Evolutionary conservation across 2,797 vertebrate genomes (phyloP).

Genomic region (Tokudaia muenninki): DNA sequence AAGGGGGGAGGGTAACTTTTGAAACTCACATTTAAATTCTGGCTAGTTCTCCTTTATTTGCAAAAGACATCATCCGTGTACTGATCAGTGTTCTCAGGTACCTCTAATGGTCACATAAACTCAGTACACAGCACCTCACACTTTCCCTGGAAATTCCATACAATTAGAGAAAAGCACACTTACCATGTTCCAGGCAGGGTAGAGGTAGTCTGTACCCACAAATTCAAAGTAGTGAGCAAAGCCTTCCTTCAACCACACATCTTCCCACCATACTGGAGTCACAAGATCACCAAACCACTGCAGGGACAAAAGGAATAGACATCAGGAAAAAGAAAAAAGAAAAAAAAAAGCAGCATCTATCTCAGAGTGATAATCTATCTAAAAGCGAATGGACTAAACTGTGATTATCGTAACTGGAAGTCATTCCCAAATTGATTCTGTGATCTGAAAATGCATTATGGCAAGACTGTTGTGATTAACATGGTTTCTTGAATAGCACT

Average conservation of each 20-base stretch:
- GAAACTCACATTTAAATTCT: slow-evolving; percentile 76
- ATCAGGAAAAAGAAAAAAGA: neutral
- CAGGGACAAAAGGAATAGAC: slow-evolving; percentile 74
- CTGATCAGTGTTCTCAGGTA: slow-evolving; percentile 70
- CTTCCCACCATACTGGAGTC: slow-evolving; percentile 99
- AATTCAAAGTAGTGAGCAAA: slow-evolving; percentile 99
- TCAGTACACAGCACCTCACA: slow-evolving; percentile 38
- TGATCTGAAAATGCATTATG: slow-evolving; percentile 23
- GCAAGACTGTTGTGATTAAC: slow-evolving; percentile 11
- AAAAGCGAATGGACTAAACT: slow-evolving; percentile 27
- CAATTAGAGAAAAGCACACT: slow-evolving; percentile 77
- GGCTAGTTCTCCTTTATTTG: slow-evolving; percentile 75
- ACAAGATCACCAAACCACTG: slow-evolving; percentile 99
- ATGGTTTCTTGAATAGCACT: neutral
- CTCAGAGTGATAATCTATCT: slow-evolving; percentile 56
- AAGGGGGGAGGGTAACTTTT: slow-evolving; percentile 63
- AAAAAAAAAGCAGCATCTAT: neutral
- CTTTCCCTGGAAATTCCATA: slow-evolving; percentile 26
- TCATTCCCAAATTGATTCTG: slow-evolving; percentile 19
- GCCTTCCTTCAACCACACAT: slow-evolving; percentile 98
- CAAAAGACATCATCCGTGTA: slow-evolving; percentile 71
- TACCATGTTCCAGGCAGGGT: slow-evolving; percentile 99
- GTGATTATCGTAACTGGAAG: slow-evolving; percentile 29
- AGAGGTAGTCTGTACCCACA: slow-evolving; percentile 97
- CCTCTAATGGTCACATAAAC: slow-evolving; percentile 9